Evolutionary conservation across 2,797 vertebrate genomes (phyloP).

Genomic region (Phyllotis vaccarum): DNA sequence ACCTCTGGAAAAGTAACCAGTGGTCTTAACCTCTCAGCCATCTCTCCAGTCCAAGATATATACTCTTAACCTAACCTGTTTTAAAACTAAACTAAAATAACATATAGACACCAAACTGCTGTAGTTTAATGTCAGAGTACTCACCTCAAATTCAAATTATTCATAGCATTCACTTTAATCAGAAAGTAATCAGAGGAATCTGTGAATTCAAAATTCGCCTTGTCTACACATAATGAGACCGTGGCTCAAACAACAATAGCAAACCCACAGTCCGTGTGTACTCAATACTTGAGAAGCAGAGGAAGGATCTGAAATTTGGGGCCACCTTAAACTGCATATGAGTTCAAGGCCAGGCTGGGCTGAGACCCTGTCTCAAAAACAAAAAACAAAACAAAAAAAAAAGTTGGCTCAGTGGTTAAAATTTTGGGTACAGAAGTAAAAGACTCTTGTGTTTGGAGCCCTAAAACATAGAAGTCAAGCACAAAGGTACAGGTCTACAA

Average conservation of each 20-base stretch:
- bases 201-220: background rate
- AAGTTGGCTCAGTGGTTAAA: background rate
- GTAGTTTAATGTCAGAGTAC: background rate
- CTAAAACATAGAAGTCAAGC: background rate
- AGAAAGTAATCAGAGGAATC: background rate
- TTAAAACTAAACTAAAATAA: background rate
- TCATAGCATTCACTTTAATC: background rate
- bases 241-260: background rate
- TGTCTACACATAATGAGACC: background rate
- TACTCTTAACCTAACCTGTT: background rate
- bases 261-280: background rate
- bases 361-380: background rate
- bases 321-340: background rate
- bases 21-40: no score
- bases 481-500: background rate
- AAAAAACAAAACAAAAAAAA: background rate
- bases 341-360: background rate
- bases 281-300: background rate
- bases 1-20: no score
- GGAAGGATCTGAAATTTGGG: background rate
- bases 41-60: background rate
- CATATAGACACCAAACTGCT: background rate
- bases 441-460: background rate
- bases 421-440: background rate
- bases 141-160: background rate